Percentiles rank a stretch among this genome's conserved stretches.
phyloP scores from a whole-genome alignment of 2,113 vertebrate genomes.

The Megaceryle torquata region DNA sequence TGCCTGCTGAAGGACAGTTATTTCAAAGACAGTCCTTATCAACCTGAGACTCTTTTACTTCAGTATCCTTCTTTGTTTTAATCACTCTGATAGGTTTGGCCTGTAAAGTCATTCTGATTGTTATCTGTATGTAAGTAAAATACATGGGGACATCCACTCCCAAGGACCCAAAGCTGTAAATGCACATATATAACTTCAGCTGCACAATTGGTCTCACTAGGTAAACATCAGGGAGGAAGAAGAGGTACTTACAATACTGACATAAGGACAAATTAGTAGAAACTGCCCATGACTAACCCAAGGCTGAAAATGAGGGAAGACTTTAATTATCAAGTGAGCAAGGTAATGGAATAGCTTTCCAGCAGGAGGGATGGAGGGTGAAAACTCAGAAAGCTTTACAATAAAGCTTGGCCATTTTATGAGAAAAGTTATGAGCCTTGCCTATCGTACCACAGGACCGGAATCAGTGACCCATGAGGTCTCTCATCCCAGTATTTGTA shows the following conservation, averaged over 20 bases:
- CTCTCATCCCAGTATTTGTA: neutral
- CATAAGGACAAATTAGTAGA: neutral
- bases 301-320: neutral
- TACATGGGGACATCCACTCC: neutral
- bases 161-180: conserved; percentile 14
- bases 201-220: neutral
- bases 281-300: neutral
- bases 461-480: neutral
- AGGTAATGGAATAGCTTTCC: neutral
- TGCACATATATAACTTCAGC: conserved; percentile 28
- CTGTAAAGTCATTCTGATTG: conserved; percentile 39
- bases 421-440: neutral
- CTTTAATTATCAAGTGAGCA: neutral
- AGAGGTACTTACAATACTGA: conserved; percentile 25
- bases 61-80: conserved; percentile 30
- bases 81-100: conserved; percentile 1
- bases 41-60: conserved; percentile 9
- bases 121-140: conserved; percentile 10
- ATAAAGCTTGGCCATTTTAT: neutral
- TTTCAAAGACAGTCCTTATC: conserved; percentile 36
- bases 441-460: neutral
- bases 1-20: neutral
- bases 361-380: neutral
- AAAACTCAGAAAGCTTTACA: neutral
- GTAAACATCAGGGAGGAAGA: conserved; percentile 46